phyloP scores from a whole-genome alignment of 2,888 invertebrate genomes.

The Exocentrus adspersus region DNA sequence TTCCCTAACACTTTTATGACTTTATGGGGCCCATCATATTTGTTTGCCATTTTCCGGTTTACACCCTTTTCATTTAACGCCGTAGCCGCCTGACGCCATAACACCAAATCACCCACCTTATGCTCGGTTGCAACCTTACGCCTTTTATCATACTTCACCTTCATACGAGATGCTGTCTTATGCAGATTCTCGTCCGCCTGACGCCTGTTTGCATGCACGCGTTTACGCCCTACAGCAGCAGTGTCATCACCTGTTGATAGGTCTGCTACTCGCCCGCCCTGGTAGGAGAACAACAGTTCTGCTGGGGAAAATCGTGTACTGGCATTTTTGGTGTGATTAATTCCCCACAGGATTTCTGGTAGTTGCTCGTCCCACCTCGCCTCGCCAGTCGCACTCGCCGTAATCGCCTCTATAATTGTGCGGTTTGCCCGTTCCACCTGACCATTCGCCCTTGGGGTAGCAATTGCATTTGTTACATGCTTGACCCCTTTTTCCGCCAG shows the following conservation, averaged over 20 bases:
- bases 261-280: slow-evolving; percentile 29
- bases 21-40: neutral
- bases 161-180: slow-evolving; percentile 16
- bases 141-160: slow-evolving; percentile 24
- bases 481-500: too few species aligned
- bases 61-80: neutral
- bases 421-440: too few species aligned
- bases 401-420: too few species aligned
- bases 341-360: too few species aligned
- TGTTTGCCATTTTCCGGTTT: neutral
- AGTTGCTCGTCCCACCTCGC: too few species aligned
- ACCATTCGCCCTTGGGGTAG: too few species aligned
- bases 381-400: too few species aligned
- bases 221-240: slow-evolving; percentile 10
- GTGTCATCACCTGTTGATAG: slow-evolving; percentile 11
- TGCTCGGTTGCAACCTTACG: slow-evolving; percentile 39
- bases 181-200: slow-evolving; percentile 14
- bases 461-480: too few species aligned
- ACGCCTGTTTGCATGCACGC: slow-evolving; percentile 2
- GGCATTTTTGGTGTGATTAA: too few species aligned
- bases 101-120: slow-evolving; percentile 32
- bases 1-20: neutral
- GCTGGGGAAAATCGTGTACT: slow-evolving; percentile 15
- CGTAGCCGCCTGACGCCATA: slow-evolving; percentile 27
- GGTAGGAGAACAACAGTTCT: slow-evolving; percentile 46